Percentiles rank a stretch among this genome's conserved stretches.
phyloP scores from a whole-genome alignment of 1,140 invertebrate genomes.

The Bombus soroeensis region DNA sequence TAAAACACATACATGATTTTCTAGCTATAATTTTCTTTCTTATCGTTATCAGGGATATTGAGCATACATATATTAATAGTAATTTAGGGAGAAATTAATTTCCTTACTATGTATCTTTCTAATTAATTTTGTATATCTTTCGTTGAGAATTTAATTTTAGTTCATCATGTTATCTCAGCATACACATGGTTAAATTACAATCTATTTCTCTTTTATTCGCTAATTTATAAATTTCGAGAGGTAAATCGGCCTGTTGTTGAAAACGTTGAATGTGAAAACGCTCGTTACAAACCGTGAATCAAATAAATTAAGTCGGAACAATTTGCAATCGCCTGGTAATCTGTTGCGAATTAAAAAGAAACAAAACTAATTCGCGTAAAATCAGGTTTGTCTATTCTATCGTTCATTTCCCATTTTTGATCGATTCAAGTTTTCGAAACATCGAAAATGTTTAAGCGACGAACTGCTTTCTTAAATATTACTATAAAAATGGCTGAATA shows the following conservation, averaged over 20 bases:
- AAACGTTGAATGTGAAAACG: neutral
- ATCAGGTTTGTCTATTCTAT: neutral
- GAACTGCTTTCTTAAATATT: neutral
- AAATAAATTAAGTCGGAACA: neutral
- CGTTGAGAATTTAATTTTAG: too few species aligned
- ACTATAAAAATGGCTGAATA: too few species aligned
- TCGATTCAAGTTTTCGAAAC: neutral
- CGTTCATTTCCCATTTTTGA: neutral
- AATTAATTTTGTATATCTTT: neutral
- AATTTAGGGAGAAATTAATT: neutral
- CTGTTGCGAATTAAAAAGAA: conserved; percentile 5
- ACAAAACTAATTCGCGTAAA: neutral
- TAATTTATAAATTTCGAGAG: neutral
- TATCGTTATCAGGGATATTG: too few species aligned
- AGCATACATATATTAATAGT: too few species aligned
- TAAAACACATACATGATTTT: neutral
- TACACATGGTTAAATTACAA: neutral
- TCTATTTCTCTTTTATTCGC: neutral
- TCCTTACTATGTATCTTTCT: neutral
- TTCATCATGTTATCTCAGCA: too few species aligned
- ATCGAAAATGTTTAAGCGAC: neutral
- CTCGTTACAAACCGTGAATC: conserved; percentile 7
- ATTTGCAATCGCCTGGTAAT: conserved; percentile 6
- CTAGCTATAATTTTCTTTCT: too few species aligned
- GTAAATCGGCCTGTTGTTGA: neutral